phyloP scores from a whole-genome alignment of 2,888 invertebrate species.

The Euzophera pinguis region DNA sequence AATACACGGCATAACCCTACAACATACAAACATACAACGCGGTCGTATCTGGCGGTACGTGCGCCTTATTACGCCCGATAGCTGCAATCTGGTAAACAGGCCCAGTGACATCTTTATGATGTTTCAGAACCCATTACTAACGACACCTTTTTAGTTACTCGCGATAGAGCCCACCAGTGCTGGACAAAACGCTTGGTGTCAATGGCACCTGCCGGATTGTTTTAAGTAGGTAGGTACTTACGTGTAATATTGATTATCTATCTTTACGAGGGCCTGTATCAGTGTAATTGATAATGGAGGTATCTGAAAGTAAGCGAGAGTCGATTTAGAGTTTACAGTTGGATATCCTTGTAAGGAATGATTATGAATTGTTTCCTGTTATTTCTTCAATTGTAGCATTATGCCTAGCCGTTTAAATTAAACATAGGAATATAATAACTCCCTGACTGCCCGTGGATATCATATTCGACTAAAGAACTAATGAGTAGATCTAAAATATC shows the following conservation, averaged over 20 bases:
- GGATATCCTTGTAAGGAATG: no score
- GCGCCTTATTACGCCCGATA: constrained; percentile 62
- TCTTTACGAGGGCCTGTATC: not conserved
- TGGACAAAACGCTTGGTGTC: constrained; percentile 59
- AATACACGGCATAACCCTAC: constrained; percentile 2
- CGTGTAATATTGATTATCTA: not conserved
- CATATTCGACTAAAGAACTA: no score
- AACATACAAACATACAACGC: constrained; percentile 11
- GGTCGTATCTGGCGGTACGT: constrained; percentile 44
- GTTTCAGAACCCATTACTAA: constrained; percentile 78
- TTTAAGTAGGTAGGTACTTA: not conserved
- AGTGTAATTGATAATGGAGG: constrained; percentile 3
- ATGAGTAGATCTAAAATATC: no score
- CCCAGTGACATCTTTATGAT: constrained; percentile 77
- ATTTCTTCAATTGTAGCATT: no score
- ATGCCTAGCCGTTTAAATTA: no score
- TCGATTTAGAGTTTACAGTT: no score
- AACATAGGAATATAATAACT: no score
- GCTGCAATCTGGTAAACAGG: constrained; percentile 72
- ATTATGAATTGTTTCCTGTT: no score
- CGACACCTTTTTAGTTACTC: constrained; percentile 79
- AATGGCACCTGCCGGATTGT: constrained; percentile 37
- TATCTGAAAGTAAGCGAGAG: not conserved
- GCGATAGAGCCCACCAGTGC: constrained; percentile 60
- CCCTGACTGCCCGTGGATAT: no score